These are phyloP conservation scores for Neodon shergylaensis DNA, from an alignment of 2,113 vertebrate species.

Conservation along the genomic window DNA sequence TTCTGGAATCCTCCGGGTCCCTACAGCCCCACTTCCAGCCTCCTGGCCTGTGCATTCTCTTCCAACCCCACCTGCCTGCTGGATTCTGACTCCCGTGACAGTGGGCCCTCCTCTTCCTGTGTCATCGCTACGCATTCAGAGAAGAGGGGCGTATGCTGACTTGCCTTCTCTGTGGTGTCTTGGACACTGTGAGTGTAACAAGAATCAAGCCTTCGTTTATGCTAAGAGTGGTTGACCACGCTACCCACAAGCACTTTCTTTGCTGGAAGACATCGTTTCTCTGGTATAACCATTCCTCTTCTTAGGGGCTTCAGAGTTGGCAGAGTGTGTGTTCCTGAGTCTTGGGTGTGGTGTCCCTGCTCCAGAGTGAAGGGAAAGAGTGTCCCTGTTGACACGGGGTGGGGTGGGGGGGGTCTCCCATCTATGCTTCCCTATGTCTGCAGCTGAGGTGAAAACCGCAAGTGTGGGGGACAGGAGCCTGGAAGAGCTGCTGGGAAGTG, in stretches of 20 bases:
- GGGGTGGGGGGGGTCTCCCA: neutral
- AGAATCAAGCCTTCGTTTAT: neutral
- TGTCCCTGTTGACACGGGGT: neutral
- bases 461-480: rapidly evolving
- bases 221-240: neutral
- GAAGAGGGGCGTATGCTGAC: neutral
- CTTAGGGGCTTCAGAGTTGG: neutral
- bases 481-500: neutral
- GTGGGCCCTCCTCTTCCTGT: neutral
- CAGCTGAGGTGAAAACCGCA: neutral
- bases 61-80: neutral
- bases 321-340: neutral
- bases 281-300: neutral
- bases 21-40: neutral
- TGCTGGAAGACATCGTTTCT: neutral
- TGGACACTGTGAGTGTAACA: neutral
- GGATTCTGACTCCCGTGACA: neutral
- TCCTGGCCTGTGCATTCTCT: neutral
- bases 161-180: neutral
- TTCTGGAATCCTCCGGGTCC: neutral
- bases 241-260: neutral
- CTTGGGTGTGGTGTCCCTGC: neutral
- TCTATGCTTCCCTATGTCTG: rapidly evolving
- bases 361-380: neutral
- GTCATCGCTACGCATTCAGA: neutral